Conservation (phyloP, 1,140 invertebrate genomes). For the Manduca sexta region DNA sequence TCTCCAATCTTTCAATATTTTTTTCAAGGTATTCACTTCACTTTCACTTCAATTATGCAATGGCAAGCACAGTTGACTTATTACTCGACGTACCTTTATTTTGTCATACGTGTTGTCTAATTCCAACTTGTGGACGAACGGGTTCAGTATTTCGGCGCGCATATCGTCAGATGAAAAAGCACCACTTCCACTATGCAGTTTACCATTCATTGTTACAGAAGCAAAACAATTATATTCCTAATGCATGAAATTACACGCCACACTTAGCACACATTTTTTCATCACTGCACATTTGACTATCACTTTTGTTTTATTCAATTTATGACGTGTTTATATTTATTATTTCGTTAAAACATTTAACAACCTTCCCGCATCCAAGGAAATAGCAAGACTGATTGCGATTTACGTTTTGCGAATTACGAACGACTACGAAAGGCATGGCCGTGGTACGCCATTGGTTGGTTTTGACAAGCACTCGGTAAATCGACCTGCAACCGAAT, state of each 20-base stretch:
- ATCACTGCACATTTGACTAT: slow-evolving; percentile 9
- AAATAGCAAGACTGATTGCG: slow-evolving; percentile 24
- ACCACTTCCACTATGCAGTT: slow-evolving; percentile 66
- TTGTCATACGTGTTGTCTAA: slow-evolving; percentile 88
- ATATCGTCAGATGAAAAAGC: slow-evolving; percentile 67
- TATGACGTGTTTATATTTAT: slow-evolving; percentile 25
- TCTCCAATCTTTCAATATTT: slow-evolving; percentile 1
- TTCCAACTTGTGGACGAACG: slow-evolving; percentile 89
- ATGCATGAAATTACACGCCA: slow-evolving; percentile 32
- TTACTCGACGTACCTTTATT: slow-evolving; percentile 80
- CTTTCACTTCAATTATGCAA: slow-evolving; percentile 19
- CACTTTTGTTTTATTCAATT: slow-evolving; percentile 24
- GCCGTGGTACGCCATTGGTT: slow-evolving; percentile 14
- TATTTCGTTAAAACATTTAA: slow-evolving; percentile 14
- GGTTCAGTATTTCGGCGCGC: slow-evolving; percentile 79
- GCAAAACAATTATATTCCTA: slow-evolving; percentile 20
- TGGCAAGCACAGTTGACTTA: not conserved
- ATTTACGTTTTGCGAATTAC: no score
- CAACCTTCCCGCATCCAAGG: slow-evolving; percentile 14
- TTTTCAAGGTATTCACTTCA: slow-evolving; percentile 2
- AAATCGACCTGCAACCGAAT: not conserved
- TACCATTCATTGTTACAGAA: slow-evolving; percentile 68
- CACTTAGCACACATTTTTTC: slow-evolving; percentile 21
- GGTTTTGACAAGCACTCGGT: slow-evolving; percentile 16
- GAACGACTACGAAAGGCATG: no score